Evolutionary conservation across 1,140 invertebrate species (phyloP).

Genomic region (Cydia amplana): DNA sequence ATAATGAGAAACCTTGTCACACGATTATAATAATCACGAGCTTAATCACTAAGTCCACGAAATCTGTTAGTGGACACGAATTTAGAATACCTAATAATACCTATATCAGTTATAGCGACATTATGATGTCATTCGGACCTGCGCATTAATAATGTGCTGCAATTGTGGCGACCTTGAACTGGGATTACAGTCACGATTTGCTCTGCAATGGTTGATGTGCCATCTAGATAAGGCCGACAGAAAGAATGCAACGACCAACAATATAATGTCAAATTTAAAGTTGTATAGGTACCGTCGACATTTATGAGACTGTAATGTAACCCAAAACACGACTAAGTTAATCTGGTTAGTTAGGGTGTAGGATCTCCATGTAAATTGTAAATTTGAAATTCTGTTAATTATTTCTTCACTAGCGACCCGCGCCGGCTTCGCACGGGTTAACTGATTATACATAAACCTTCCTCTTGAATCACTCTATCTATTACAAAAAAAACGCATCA

Average conservation of each 20-base stretch:
- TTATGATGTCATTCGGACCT: slow-evolving; percentile 24
- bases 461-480: too few relatives aligned
- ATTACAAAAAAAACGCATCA: too few relatives aligned
- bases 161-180: slow-evolving; percentile 20
- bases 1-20: not conserved
- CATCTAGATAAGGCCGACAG: slow-evolving; percentile 19
- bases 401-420: too few relatives aligned
- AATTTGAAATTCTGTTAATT: too few relatives aligned
- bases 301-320: too few relatives aligned
- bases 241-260: slow-evolving; percentile 9
- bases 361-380: too few relatives aligned
- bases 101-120: slow-evolving; percentile 2
- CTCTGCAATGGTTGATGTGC: not conserved
- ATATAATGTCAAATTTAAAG: not conserved
- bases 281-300: too few relatives aligned
- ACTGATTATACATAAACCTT: too few relatives aligned
- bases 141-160: slow-evolving; percentile 25
- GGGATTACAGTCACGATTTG: slow-evolving; percentile 20
- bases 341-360: too few relatives aligned
- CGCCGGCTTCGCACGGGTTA: too few relatives aligned
- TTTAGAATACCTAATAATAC: not conserved
- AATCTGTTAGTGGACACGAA: not conserved
- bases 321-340: too few relatives aligned
- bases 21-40: not conserved
- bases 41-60: not conserved